Conservation (phyloP, 2,888 invertebrate species). For the Emmelina monodactyla region DNA sequence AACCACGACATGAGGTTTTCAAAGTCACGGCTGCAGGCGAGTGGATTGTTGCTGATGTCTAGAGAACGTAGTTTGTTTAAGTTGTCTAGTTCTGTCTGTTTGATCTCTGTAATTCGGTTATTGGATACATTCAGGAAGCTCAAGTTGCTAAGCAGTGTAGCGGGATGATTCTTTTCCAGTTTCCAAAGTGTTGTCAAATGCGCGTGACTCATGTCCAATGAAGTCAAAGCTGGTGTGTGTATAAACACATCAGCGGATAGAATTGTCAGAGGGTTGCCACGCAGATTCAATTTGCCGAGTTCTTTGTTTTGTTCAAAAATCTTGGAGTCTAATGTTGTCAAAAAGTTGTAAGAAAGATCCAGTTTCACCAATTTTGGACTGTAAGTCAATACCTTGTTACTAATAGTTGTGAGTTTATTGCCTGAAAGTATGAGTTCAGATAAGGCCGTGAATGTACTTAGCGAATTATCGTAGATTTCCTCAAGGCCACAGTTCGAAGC, state of each 20-base stretch:
- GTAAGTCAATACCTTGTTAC: conserved; percentile 60
- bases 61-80: conserved; percentile 66
- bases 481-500: conserved; percentile 77
- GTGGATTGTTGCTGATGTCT: conserved; percentile 71
- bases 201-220: conserved; percentile 76
- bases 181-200: conserved; percentile 73
- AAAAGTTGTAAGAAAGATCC: conserved; percentile 75
- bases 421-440: conserved; percentile 71
- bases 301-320: conserved; percentile 73
- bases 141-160: conserved; percentile 59
- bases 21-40: conserved; percentile 74
- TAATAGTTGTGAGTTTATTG: conserved; percentile 69
- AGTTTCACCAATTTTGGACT: conserved; percentile 70
- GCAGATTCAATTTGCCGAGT: conserved; percentile 71
- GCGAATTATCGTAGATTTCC: conserved; percentile 68
- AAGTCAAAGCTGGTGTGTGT: conserved; percentile 67
- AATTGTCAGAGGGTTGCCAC: conserved; percentile 74
- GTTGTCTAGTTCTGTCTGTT: conserved; percentile 65
- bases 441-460: conserved; percentile 76
- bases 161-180: conserved; percentile 49
- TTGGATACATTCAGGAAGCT: conserved; percentile 67
- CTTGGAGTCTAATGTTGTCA: conserved; percentile 67
- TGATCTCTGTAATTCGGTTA: conserved; percentile 66
- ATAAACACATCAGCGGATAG: conserved; percentile 73
- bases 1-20: conserved; percentile 72